These are phyloP conservation scores for Globodera rostochiensis DNA, from an alignment of 1,140 invertebrate genomes.

Conservation along the genomic window DNA sequence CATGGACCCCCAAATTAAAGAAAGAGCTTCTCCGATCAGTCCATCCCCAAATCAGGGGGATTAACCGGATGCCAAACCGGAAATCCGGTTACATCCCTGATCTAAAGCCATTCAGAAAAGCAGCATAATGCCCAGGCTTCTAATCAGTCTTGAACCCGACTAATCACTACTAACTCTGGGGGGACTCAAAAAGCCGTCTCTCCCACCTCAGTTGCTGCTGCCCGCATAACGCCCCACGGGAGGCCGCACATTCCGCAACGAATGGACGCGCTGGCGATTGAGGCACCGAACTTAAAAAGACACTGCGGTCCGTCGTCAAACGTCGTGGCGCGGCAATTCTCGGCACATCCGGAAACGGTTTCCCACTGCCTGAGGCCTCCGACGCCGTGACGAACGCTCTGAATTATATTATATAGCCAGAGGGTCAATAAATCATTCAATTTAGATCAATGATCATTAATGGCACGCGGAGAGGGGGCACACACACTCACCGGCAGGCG, in stretches of 20 bases:
- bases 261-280: slow-evolving; percentile 17
- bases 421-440: neutral
- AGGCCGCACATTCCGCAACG: slow-evolving; percentile 11
- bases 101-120: too few relatives aligned
- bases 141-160: too few relatives aligned
- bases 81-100: too few relatives aligned
- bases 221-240: slow-evolving; percentile 10
- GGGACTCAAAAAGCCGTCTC: neutral
- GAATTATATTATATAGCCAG: neutral
- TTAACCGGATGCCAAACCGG: too few relatives aligned
- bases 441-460: neutral
- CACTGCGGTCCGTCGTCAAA: slow-evolving; percentile 23
- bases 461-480: neutral
- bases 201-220: slow-evolving; percentile 4
- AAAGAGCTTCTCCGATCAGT: too few relatives aligned
- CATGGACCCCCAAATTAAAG: too few relatives aligned
- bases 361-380: slow-evolving; percentile 30
- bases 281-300: slow-evolving; percentile 44
- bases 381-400: slow-evolving; percentile 25
- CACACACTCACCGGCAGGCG: slow-evolving; percentile 24
- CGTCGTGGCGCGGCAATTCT: slow-evolving; percentile 25
- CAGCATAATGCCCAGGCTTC: too few relatives aligned
- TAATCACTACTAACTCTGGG: too few relatives aligned
- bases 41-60: too few relatives aligned
- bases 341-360: slow-evolving; percentile 7